Percentiles rank a stretch among this genome's conserved stretches.
phyloP scores from a whole-genome alignment of 2,113 vertebrate genomes.

The Serilophus lunatus region DNA sequence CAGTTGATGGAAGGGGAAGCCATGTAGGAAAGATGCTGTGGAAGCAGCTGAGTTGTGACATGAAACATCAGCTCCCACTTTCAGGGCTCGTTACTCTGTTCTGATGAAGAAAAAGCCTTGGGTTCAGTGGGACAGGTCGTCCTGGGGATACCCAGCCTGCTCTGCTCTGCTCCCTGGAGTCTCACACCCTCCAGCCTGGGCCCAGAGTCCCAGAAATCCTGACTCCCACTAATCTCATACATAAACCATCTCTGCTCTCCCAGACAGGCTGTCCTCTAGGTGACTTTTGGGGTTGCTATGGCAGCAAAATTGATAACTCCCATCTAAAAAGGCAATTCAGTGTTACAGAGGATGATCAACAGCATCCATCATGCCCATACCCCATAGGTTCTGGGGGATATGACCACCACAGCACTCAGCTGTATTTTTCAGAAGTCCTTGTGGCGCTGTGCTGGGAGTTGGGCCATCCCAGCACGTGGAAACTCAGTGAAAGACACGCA shows the following conservation, averaged over 20 bases:
- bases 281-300: slow-evolving; percentile 46
- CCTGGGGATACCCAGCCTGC: too few species aligned
- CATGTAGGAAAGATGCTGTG: fast-evolving
- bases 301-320: slow-evolving; percentile 40
- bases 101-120: not conserved
- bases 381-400: not conserved
- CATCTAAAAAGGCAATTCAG: not conserved
- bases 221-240: not conserved
- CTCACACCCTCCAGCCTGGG: not conserved
- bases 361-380: not conserved
- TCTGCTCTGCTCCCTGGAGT: not conserved
- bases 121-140: not conserved
- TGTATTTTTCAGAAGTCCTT: not conserved
- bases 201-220: not conserved
- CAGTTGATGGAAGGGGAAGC: too few species aligned
- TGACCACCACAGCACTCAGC: not conserved
- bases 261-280: not conserved
- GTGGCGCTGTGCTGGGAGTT: not conserved
- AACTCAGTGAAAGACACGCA: not conserved
- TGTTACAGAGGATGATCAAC: not conserved
- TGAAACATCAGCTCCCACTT: not conserved
- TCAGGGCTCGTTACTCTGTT: not conserved
- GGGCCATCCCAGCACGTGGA: not conserved
- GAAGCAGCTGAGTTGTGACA: not conserved
- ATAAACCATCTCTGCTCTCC: not conserved